Evolutionary conservation across 2,797 vertebrate genomes (phyloP).

Genomic region (Zalophus californianus): DNA sequence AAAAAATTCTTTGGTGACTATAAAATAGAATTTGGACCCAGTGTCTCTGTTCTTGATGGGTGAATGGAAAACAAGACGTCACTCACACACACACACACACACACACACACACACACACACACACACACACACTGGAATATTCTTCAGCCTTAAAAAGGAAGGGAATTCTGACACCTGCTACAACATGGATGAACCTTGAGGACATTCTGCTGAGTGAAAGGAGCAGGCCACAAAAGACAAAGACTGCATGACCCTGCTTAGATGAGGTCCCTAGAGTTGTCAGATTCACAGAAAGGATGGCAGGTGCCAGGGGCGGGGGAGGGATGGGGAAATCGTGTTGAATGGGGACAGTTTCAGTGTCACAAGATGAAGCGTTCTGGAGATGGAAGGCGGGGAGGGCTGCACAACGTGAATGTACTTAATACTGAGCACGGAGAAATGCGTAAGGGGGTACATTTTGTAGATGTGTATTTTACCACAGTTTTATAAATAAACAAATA

Average conservation of each 20-base stretch:
- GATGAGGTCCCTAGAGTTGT: neutral
- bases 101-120: too few relatives aligned
- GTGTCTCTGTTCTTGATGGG: neutral
- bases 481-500: neutral
- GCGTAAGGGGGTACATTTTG: neutral
- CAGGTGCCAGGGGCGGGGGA: accelerated
- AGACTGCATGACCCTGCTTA: too few relatives aligned
- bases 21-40: neutral
- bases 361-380: neutral
- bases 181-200: accelerated
- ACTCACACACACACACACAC: too few relatives aligned
- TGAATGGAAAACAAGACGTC: neutral
- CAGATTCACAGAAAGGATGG: neutral
- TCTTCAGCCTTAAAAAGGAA: neutral
- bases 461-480: neutral
- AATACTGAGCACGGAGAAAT: neutral
- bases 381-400: too few relatives aligned
- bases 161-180: neutral
- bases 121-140: neutral
- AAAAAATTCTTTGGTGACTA: neutral
- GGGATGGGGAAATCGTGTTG: neutral
- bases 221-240: neutral
- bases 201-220: neutral
- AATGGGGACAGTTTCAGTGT: neutral
- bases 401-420: too few relatives aligned